Percentiles rank a stretch among this genome's conserved stretches.
These are phyloP conservation scores for Lasiurus borealis DNA, from an alignment of 2,113 vertebrate genomes.

Conservation along the genomic window DNA sequence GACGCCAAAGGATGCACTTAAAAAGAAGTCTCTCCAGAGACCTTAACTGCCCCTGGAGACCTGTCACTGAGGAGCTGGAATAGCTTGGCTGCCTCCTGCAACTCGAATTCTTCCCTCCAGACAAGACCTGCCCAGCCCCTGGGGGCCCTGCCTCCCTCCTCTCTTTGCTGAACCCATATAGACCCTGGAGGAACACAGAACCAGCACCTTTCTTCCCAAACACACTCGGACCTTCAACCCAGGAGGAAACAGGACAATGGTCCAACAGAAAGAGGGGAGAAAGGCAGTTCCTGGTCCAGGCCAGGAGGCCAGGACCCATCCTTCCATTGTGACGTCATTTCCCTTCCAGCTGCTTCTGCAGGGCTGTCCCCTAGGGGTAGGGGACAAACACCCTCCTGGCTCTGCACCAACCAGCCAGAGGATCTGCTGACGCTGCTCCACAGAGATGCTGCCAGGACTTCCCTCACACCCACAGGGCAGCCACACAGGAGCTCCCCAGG, in stretches of 20 bases:
- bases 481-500: background rate
- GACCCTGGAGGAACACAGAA: background rate
- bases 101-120: background rate
- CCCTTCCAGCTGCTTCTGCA: constrained; percentile 58
- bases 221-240: background rate
- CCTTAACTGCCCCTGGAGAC: background rate
- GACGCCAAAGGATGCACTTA: background rate
- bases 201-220: background rate
- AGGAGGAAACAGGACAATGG: constrained; percentile 67
- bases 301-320: constrained; percentile 60
- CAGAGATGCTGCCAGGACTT: background rate
- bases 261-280: constrained; percentile 62
- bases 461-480: background rate
- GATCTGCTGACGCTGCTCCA: background rate
- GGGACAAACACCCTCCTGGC: background rate
- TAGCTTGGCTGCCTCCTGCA: background rate
- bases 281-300: constrained; percentile 62
- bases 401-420: background rate
- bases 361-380: fast-evolving
- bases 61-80: background rate
- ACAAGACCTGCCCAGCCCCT: background rate
- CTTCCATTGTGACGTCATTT: constrained; percentile 34
- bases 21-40: background rate
- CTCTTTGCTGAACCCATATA: background rate
- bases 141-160: too few relatives aligned